These are phyloP conservation scores for Porites evermanni DNA, from an alignment of 92 coral and sea anemone species.

Conservation along the genomic window DNA sequence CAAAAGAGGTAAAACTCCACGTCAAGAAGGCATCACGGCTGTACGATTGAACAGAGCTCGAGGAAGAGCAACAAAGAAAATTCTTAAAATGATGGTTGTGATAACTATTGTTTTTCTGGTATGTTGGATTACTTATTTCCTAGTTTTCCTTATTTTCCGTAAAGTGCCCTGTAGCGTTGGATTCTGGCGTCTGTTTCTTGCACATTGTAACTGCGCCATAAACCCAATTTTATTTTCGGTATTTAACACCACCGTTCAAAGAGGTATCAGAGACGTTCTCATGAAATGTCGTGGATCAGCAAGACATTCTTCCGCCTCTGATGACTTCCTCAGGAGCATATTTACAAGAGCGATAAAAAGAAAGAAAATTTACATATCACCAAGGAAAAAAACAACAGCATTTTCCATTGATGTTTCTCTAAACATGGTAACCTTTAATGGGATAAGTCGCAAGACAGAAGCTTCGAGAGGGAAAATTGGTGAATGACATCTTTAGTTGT, in stretches of 20 bases:
- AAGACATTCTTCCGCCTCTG: neutral
- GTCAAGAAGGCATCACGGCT: conserved; percentile 19
- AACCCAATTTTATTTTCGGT: conserved; percentile 47
- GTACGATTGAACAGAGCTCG: conserved; percentile 8
- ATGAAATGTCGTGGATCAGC: neutral
- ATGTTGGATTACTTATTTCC: conserved; percentile 66
- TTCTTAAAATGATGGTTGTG: conserved; percentile 47
- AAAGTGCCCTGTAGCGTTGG: conserved; percentile 35
- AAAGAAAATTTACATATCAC: neutral
- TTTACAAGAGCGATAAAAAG: neutral
- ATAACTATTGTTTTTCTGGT: conserved; percentile 45
- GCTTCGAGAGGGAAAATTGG: neutral
- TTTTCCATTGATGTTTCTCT: neutral
- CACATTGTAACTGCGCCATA: conserved; percentile 67
- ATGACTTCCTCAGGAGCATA: neutral
- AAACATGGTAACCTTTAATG: neutral
- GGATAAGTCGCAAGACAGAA: neutral
- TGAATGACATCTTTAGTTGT: neutral
- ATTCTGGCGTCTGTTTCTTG: conserved; percentile 57
- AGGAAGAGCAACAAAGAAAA: conserved; percentile 35
- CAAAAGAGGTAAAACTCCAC: conserved; percentile 8
- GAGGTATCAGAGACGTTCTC: conserved; percentile 21
- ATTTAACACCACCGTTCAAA: conserved; percentile 39
- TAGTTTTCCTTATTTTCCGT: conserved; percentile 28
- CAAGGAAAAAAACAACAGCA: neutral